These are phyloP conservation scores for Heliconius hermathena DNA, from an alignment of 1,140 invertebrate species.

Conservation along the genomic window DNA sequence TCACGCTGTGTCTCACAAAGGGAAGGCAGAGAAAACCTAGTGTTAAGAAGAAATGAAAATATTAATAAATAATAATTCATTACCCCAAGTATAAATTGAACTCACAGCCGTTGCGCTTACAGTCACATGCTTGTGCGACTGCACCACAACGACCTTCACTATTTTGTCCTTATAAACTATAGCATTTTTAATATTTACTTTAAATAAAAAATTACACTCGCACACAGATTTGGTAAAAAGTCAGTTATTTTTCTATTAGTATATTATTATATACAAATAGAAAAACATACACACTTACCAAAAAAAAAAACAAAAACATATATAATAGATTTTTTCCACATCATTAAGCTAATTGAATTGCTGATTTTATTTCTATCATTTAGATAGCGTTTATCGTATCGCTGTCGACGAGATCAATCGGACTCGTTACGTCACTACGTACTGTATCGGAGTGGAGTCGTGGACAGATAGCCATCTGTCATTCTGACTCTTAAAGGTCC, in stretches of 20 bases:
- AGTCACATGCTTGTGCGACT: too few species aligned
- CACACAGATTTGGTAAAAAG: too few species aligned
- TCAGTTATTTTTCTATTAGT: neutral
- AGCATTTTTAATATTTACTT: too few species aligned
- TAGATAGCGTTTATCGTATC: slow-evolving; percentile 60
- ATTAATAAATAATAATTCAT: too few species aligned
- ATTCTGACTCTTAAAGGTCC: slow-evolving; percentile 19
- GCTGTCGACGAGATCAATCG: slow-evolving; percentile 61
- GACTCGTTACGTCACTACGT: slow-evolving; percentile 47
- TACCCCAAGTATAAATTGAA: too few species aligned
- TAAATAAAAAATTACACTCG: too few species aligned
- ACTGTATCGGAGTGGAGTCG: slow-evolving; percentile 35
- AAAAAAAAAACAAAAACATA: neutral
- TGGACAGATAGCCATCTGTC: slow-evolving; percentile 34
- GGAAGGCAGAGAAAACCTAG: too few species aligned
- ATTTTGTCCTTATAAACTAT: too few species aligned
- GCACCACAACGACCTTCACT: too few species aligned
- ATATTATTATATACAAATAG: neutral
- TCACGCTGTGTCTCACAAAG: too few species aligned
- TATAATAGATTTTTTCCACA: slow-evolving; percentile 28
- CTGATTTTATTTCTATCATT: slow-evolving; percentile 50
- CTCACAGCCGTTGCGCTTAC: too few species aligned
- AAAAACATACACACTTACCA: neutral
- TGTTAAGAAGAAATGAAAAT: too few species aligned
- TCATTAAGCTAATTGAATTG: slow-evolving; percentile 70